Evolutionary conservation across 2,888 invertebrate species (phyloP), one percentile per base, ranked within the genome.

Genomic region (Troides aeacus): DNA sequence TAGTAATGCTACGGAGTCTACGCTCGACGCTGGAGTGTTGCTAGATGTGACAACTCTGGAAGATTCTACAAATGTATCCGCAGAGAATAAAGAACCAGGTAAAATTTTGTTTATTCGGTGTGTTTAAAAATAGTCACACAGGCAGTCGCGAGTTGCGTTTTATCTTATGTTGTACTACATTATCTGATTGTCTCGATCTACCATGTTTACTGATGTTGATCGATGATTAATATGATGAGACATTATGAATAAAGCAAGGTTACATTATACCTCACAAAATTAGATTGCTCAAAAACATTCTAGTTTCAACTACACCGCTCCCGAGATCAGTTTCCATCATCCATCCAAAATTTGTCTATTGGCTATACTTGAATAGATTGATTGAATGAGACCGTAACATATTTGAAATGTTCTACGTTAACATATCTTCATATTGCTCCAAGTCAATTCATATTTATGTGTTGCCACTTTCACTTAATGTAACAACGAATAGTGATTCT

Each of bases 1-100:
- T 60, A 92, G 92, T 74, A 90, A 82, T 68, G 92, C 92, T 5
- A 92, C 92, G 8, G 91, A 90, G 73, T 82, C 86, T 10, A 87
- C 91, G 56, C 75, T 90, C 68, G 90, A 91, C 73, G 86, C 90
- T 73, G 90, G 93, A 72, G 86, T 92, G 74, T 75, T 91, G 67
- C 79, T 92, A 56, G 93, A 91, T 72, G 89, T 89, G 17, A 86
- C 83, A 72, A 90, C 82, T 73, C 81, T 93, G 77, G 81, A 90
- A 78, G 83, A 89, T 39, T 72, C 79, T 5, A 76, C 72, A 62
- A 80, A 75, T 62, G 84, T 86, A 64, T 67, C 83, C 21, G 71
- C 78, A 64, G 88, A 85, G 69, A 87, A 86, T 82, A 86, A 77
- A 73, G 81, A 86, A 60, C 72, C 87, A 91, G 92, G 92, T 92